These are phyloP conservation scores for Bergia sp. DNA, from an alignment of 92 coral and sea anemone genomes.

Conservation along the genomic window DNA sequence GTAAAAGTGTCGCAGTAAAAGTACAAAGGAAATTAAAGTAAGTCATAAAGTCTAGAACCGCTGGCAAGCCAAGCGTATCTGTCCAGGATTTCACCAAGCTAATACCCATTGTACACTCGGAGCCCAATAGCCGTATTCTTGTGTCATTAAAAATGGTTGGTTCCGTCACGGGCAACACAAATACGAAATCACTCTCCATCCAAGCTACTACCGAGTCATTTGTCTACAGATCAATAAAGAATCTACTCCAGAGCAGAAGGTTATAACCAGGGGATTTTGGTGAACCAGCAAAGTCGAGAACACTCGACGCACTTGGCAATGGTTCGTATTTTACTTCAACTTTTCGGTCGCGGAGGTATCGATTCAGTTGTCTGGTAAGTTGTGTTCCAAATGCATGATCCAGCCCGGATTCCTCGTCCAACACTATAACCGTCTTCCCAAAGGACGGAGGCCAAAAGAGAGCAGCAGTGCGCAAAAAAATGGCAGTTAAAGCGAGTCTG, in stretches of 20 bases:
- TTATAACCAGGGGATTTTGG: conserved; percentile 6
- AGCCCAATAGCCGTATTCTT: not conserved
- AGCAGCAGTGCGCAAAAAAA: conserved; percentile 33
- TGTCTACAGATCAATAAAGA: not conserved
- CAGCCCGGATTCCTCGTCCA: conserved; percentile 48
- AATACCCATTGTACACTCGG: not conserved
- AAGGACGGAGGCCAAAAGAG: not conserved
- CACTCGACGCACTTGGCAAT: conserved; percentile 1
- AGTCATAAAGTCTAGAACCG: conserved; percentile 50
- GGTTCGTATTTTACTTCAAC: conserved; percentile 42
- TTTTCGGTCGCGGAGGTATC: conserved; percentile 40
- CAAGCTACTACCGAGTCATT: conserved; percentile 47
- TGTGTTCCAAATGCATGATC: conserved; percentile 29
- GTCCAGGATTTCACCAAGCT: not conserved
- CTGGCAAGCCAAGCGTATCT: conserved; percentile 36
- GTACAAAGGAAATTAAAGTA: conserved; percentile 49
- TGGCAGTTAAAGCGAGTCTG: conserved; percentile 42
- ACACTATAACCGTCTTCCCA: conserved; percentile 51
- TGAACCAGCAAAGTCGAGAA: not conserved
- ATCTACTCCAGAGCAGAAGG: conserved; percentile 38
- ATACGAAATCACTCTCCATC: conserved; percentile 55
- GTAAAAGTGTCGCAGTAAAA: conserved; percentile 53
- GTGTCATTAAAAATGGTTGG: not conserved
- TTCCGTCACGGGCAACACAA: conserved; percentile 6
- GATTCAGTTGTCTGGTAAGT: not conserved